These are phyloP conservation scores for Drosophila sproati DNA, from an alignment of 1,140 invertebrate species.

Conservation along the genomic window DNA sequence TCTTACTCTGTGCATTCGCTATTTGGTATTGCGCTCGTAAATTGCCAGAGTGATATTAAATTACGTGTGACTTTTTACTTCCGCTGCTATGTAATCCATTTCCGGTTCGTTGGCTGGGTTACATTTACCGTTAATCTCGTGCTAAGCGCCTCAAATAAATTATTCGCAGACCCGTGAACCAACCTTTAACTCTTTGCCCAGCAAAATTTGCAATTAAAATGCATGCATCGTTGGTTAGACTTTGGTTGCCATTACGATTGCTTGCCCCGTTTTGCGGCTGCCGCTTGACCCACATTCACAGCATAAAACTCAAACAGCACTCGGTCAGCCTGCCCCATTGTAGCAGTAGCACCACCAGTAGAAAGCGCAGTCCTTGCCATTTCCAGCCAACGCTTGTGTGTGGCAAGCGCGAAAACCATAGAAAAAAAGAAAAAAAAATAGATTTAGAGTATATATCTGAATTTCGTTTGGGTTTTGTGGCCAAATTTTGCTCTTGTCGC, in stretches of 20 bases:
- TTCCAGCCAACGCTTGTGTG: slow-evolving; percentile 64
- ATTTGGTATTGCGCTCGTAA: slow-evolving; percentile 50
- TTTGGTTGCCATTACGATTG: slow-evolving; percentile 23
- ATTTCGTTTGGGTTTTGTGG: slow-evolving; percentile 59
- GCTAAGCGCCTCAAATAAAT: slow-evolving; percentile 78
- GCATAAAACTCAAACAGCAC: slow-evolving; percentile 48
- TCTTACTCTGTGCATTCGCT: background rate
- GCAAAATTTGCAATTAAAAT: slow-evolving; percentile 79
- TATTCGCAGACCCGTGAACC: slow-evolving; percentile 48
- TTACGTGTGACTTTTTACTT: slow-evolving; percentile 82
- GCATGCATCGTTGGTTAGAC: slow-evolving; percentile 53
- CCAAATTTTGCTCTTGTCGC: slow-evolving; percentile 37
- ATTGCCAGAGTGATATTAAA: slow-evolving; percentile 79
- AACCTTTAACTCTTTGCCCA: background rate
- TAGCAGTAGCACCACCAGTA: background rate
- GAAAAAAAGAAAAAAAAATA: background rate
- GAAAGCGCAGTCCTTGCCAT: background rate
- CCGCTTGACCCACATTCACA: slow-evolving; percentile 66
- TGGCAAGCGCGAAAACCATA: slow-evolving; percentile 43
- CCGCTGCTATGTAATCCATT: slow-evolving; percentile 76
- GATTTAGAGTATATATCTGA: slow-evolving; percentile 19
- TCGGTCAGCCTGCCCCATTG: slow-evolving; percentile 39
- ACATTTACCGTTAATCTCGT: slow-evolving; percentile 78
- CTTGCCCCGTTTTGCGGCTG: slow-evolving; percentile 47
- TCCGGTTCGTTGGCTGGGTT: slow-evolving; percentile 78